phyloP scores from a whole-genome alignment of 2,113 vertebrate species.

The Callithrix jacchus region DNA sequence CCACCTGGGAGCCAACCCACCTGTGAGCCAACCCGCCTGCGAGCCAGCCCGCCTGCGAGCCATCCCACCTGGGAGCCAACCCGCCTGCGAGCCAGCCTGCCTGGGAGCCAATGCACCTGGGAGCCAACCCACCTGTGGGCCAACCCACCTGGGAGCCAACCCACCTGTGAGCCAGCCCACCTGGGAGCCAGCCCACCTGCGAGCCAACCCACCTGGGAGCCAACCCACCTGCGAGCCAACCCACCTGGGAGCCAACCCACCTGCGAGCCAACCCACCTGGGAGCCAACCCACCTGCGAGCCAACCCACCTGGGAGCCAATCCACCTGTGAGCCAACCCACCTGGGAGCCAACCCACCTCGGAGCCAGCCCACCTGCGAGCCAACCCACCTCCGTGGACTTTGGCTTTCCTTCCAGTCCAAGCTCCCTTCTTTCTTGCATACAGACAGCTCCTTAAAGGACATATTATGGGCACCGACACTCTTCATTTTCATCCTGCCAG shows the following conservation, averaged over 20 bases:
- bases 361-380: no score
- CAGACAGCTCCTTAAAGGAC: background rate
- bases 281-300: no score
- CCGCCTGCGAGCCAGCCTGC: background rate
- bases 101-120: no score
- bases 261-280: no score
- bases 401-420: no score
- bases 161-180: background rate
- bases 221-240: no score
- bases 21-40: background rate
- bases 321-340: no score
- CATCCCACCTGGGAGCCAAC: background rate
- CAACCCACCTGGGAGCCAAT: background rate
- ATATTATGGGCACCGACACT: background rate
- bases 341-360: background rate
- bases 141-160: no score
- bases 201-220: background rate
- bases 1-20: no score
- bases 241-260: background rate
- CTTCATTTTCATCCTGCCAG: background rate
- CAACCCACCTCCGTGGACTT: accelerated
- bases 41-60: no score
- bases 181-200: background rate
- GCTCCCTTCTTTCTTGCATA: background rate
- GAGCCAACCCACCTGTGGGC: no score